Evolutionary conservation across 2,888 invertebrate genomes (phyloP).

Genomic region (Tyria jacobaeae): DNA sequence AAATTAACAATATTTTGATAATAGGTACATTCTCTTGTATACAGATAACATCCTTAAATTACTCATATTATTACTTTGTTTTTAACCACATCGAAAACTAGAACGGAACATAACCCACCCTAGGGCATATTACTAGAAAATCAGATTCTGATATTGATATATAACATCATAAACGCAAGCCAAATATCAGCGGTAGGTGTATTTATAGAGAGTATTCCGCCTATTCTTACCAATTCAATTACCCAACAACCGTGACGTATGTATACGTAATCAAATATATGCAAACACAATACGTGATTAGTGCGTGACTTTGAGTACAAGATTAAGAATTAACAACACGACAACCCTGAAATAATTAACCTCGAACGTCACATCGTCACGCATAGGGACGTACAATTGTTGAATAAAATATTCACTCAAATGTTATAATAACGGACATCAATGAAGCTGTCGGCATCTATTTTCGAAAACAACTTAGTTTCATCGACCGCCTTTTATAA

Average conservation of each 20-base stretch:
- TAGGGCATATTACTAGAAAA: neutral
- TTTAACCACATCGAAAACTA: neutral
- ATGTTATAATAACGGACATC: slow-evolving; percentile 77
- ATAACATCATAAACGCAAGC: neutral
- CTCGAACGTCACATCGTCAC: slow-evolving; percentile 73
- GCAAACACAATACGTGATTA: slow-evolving; percentile 48
- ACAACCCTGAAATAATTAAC: slow-evolving; percentile 76
- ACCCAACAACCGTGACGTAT: slow-evolving; percentile 5
- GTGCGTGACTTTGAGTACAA: slow-evolving; percentile 67
- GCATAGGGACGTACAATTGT: slow-evolving; percentile 66
- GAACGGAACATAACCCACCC: neutral
- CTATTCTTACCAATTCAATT: neutral
- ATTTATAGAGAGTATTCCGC: neutral
- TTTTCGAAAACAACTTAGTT: slow-evolving; percentile 78
- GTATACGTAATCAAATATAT: neutral
- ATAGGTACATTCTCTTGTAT: too few species aligned
- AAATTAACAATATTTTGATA: too few species aligned
- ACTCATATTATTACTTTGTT: too few species aligned
- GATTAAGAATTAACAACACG: slow-evolving; percentile 75
- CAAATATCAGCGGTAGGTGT: neutral
- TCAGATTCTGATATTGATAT: neutral
- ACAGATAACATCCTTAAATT: too few species aligned
- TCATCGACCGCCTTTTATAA: slow-evolving; percentile 62
- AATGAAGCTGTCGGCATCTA: slow-evolving; percentile 78
- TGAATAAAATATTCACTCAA: slow-evolving; percentile 79